Conservation (phyloP, 2,888 invertebrate genomes). For the Scaptodrosophila latifasciaeformis region DNA sequence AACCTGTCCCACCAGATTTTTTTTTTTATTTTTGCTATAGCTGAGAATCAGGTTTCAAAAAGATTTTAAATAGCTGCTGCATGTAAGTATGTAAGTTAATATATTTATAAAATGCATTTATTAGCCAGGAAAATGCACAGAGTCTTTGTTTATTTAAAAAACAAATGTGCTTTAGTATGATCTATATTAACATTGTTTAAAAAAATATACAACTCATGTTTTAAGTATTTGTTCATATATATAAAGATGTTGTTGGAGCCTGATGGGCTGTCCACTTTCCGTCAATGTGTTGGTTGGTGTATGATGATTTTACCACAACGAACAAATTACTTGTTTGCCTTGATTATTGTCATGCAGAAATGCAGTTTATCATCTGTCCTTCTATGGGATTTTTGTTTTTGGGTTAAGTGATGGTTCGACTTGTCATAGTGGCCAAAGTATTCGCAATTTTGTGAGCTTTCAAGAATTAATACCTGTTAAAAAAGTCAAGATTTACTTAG, state of each 20-base stretch:
- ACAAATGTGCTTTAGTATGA: constrained; percentile 28
- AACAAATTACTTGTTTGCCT: constrained; percentile 51
- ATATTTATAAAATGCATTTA: too few species aligned
- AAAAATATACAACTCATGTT: constrained; percentile 2
- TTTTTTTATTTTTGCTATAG: constrained; percentile 24
- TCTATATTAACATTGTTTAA: constrained; percentile 3
- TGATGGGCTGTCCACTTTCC: constrained; percentile 6
- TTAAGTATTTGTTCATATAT: not conserved
- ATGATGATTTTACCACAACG: constrained; percentile 47
- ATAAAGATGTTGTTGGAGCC: not conserved
- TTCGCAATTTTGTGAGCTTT: not conserved
- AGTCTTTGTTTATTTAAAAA: constrained; percentile 28
- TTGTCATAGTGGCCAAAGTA: too few species aligned
- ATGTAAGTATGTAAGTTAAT: too few species aligned
- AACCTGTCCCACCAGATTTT: constrained; percentile 39
- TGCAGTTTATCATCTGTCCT: constrained; percentile 36
- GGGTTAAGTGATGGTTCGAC: constrained; percentile 13
- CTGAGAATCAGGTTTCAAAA: constrained; percentile 52
- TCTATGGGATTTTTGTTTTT: constrained; percentile 34
- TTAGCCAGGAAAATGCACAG: too few species aligned
- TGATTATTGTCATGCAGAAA: constrained; percentile 25
- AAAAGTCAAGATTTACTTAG: constrained; percentile 3
- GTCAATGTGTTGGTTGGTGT: constrained; percentile 30
- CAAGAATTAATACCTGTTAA: not conserved
- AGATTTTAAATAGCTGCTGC: too few species aligned